Evolutionary conservation across 2,797 vertebrate species (phyloP), one percentile per base, ranked within the genome.

Genomic region (Cirrhinus mrigala): DNA sequence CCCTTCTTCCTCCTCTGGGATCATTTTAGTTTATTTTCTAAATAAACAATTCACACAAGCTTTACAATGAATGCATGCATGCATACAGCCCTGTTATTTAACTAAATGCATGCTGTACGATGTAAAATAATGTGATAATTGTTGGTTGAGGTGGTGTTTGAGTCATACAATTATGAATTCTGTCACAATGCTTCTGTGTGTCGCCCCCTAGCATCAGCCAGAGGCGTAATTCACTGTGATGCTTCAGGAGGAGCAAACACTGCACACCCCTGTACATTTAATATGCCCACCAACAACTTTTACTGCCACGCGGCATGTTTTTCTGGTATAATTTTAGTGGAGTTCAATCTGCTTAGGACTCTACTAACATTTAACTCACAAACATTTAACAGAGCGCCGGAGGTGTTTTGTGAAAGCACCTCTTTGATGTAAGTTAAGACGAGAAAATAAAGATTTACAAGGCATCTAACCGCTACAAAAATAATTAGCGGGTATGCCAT

Each of bases 391-490:
- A 71, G 85, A 87, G 56, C 69, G 82, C 87, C 83, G 20, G 50
- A 86, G 81, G 82, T 90, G 88, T 76, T 80, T 60, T 86, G 71
- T 81, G 33, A 83, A 87, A 86, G 74, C 82, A 69, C 73, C 27
- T 48, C 58, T 92, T 91, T 92, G 81, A 87, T 89, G 86, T 79
- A 64, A 80, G 76, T 91, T 87, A 87, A 86, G 87, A 85, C 29
- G 20, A 86, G 66, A 81, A 84, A 86, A 86, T 84, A 79, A 89
- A 85, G 40, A 90, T 93, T 92, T 89, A 92, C 76, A 87, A 91
- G 89, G 81, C 64, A 87, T 89, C 62, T 89, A 87, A 90, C 82
- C 73, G 86, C 66, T 82, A 87, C 46, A 84, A 86, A 87, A 91
- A 89, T 88, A 90, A 90, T 83, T 84, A 84, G 62, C 83, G 87